A percentile compares a stretch with the other conserved stretches of the same genome.
Conservation (phyloP, 1,140 invertebrate species). For the Proctacanthus coquilletti region DNA sequence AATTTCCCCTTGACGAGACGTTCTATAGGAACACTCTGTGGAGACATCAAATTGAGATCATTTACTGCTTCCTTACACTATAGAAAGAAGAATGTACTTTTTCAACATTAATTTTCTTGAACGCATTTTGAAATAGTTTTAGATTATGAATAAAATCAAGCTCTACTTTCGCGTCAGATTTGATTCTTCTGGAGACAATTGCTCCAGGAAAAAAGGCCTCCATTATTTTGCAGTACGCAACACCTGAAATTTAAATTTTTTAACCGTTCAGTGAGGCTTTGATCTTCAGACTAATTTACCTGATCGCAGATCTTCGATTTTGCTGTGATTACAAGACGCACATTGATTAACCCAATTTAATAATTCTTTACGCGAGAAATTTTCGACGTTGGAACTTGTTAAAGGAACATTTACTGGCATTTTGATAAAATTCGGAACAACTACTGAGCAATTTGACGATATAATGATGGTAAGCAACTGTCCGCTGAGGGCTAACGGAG, state of each 20-base stretch:
- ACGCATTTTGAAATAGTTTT: conserved; percentile 88
- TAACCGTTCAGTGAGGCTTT: too few relatives aligned
- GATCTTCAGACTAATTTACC: conserved; percentile 33
- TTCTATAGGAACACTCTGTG: conserved; percentile 70
- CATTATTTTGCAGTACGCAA: conserved; percentile 98
- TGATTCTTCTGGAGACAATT: conserved; percentile 86
- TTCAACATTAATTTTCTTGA: conserved; percentile 93
- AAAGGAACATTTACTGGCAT: conserved; percentile 12
- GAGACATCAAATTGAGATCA: too few relatives aligned
- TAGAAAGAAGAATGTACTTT: conserved; percentile 51
- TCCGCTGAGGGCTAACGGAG: background rate
- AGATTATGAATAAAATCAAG: conserved; percentile 99
- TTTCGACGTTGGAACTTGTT: conserved; percentile 71
- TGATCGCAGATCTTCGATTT: conserved; percentile 96
- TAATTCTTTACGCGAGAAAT: conserved; percentile 96
- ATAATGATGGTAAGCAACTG: background rate
- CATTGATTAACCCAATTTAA: conserved; percentile 96
- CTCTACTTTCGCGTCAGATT: conserved; percentile 94
- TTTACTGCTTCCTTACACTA: background rate
- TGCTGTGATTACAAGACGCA: conserved; percentile 76
- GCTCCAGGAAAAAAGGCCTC: conserved; percentile 93
- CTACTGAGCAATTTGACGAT: background rate
- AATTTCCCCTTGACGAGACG: conserved; percentile 83
- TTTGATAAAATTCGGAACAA: conserved; percentile 1
- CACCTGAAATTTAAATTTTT: conserved; percentile 25